Evolutionary conservation across 2,113 vertebrate species (phyloP).

Genomic region (Xiphophorus couchianus): DNA sequence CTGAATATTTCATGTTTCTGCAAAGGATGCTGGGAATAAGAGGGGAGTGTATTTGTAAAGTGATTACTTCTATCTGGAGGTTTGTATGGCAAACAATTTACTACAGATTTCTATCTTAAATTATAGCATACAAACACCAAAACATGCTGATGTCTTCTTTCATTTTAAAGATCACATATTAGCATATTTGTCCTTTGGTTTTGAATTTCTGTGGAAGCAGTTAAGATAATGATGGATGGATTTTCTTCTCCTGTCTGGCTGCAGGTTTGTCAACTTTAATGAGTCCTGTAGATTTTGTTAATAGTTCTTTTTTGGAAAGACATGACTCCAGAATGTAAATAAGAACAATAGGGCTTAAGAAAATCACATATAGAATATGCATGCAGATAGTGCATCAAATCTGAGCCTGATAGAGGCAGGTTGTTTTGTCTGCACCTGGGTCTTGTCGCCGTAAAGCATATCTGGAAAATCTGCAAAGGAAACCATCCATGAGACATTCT

Average conservation of each 20-base stretch:
- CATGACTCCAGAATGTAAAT: neutral
- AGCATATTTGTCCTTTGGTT: constrained; percentile 17
- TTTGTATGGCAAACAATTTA: constrained; percentile 8
- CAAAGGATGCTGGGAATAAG: constrained; percentile 42
- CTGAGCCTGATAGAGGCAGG: too few species aligned
- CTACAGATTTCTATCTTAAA: constrained; percentile 29
- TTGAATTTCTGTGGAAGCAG: constrained; percentile 25
- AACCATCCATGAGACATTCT: too few species aligned
- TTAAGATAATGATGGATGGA: constrained; percentile 38
- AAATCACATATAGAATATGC: neutral
- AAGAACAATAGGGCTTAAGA: neutral
- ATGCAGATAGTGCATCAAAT: neutral
- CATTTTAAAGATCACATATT: constrained; percentile 14
- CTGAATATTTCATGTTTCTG: constrained; percentile 69
- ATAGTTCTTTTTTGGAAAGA: neutral
- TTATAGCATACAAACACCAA: constrained; percentile 23
- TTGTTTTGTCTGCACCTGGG: too few species aligned
- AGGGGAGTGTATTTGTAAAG: constrained; percentile 2
- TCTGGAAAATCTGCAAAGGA: too few species aligned
- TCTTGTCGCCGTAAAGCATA: too few species aligned
- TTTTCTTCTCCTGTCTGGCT: constrained; percentile 14
- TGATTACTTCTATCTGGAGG: constrained; percentile 18
- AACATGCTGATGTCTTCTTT: constrained; percentile 30
- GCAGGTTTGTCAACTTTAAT: constrained; percentile 36
- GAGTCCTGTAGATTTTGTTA: constrained; percentile 18